Percentiles rank a stretch among this genome's conserved stretches.
These are phyloP conservation scores for Habropoda laboriosa DNA, from an alignment of 1,140 invertebrate species.

Conservation along the genomic window DNA sequence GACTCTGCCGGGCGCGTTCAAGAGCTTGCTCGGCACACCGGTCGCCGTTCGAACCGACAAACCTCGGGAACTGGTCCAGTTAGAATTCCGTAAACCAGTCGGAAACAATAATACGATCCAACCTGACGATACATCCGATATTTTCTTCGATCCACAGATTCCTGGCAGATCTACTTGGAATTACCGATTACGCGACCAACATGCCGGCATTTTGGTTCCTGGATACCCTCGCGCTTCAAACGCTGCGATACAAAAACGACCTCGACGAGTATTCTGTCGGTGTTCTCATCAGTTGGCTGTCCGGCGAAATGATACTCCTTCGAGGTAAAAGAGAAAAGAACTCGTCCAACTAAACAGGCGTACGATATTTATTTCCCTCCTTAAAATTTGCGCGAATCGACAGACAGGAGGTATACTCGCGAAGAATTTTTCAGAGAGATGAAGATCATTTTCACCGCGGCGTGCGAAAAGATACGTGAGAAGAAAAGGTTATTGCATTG, in stretches of 20 bases:
- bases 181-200: slow-evolving; percentile 67
- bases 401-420: slow-evolving; percentile 58
- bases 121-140: neutral
- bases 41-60: slow-evolving; percentile 37
- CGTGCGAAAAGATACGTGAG: slow-evolving; percentile 33
- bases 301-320: slow-evolving; percentile 68
- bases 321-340: slow-evolving; percentile 55
- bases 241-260: slow-evolving; percentile 44
- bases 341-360: neutral
- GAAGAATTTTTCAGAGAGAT: slow-evolving; percentile 64
- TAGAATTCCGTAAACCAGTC: neutral
- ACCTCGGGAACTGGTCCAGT: slow-evolving; percentile 59
- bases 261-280: slow-evolving; percentile 57
- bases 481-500: slow-evolving; percentile 53
- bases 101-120: no score
- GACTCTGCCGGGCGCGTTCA: slow-evolving; percentile 43
- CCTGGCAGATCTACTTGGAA: slow-evolving; percentile 58
- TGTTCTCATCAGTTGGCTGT: slow-evolving; percentile 70
- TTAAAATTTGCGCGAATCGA: neutral
- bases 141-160: slow-evolving; percentile 54
- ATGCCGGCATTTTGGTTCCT: slow-evolving; percentile 72
- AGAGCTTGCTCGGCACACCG: slow-evolving; percentile 7
- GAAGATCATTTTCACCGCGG: slow-evolving; percentile 50
- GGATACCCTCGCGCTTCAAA: slow-evolving; percentile 61
- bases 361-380: no score